These are phyloP conservation scores for Nesospiza acunhae DNA, from an alignment of 2,113 vertebrate species.

Conservation along the genomic window DNA sequence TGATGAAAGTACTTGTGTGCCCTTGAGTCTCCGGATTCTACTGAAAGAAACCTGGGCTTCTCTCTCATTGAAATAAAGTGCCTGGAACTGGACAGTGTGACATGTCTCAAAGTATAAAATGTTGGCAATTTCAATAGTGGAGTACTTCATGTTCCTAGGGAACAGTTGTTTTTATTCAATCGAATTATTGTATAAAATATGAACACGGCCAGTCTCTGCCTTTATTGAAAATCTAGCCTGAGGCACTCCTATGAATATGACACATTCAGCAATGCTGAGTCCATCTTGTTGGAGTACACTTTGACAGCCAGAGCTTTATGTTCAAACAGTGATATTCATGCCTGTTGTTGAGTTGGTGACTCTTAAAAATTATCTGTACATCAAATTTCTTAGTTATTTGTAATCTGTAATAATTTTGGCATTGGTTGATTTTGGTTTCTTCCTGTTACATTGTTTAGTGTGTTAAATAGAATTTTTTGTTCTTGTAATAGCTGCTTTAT, in stretches of 20 bases:
- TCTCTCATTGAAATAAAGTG: background rate
- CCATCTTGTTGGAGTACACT: background rate
- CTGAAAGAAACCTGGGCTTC: background rate
- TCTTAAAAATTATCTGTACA: background rate
- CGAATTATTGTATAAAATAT: background rate
- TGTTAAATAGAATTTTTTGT: background rate
- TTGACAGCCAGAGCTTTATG: background rate
- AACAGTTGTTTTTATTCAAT: constrained; percentile 42
- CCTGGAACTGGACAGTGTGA: background rate
- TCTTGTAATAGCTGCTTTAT: background rate
- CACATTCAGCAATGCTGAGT: background rate
- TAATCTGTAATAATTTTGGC: background rate
- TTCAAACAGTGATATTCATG: background rate
- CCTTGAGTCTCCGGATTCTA: background rate
- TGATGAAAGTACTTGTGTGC: background rate
- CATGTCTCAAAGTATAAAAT: background rate
- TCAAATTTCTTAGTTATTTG: background rate
- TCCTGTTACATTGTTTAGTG: background rate
- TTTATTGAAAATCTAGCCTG: constrained; percentile 59
- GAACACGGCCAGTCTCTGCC: background rate
- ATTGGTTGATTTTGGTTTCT: background rate
- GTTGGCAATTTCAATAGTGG: background rate
- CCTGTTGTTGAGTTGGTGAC: background rate
- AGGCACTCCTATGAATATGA: constrained; percentile 21
- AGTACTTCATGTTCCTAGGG: background rate